Evolutionary conservation across 2,113 vertebrate species (phyloP).

Genomic region (Orthonyx spaldingii): DNA sequence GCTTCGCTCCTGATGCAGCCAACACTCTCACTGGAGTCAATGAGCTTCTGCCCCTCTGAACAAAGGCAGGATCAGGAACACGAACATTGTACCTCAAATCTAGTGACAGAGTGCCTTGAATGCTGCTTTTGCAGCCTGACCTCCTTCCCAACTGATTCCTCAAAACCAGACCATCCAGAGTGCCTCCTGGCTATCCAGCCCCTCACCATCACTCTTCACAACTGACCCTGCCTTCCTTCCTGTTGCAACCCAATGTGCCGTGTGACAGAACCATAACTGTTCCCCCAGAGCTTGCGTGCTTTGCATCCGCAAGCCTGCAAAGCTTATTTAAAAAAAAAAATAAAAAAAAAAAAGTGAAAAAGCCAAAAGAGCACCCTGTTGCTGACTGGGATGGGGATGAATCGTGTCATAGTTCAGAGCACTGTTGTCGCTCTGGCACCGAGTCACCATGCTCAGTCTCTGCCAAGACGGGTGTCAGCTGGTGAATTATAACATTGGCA

Average conservation of each 20-base stretch:
- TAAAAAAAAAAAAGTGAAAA: not conserved
- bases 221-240: conserved; percentile 4
- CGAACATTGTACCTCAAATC: conserved; percentile 25
- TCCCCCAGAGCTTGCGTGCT: not conserved
- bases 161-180: conserved; percentile 21
- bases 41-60: not conserved
- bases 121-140: conserved; percentile 13
- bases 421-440: conserved; percentile 67
- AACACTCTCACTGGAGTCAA: not conserved
- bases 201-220: not conserved
- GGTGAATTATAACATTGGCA: conserved; percentile 81
- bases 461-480: conserved; percentile 81
- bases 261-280: conserved; percentile 33
- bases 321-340: not conserved
- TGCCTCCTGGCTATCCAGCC: not conserved
- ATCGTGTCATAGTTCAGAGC: conserved; percentile 76
- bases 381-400: conserved; percentile 65
- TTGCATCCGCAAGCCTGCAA: not conserved
- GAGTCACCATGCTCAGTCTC: conserved; percentile 50
- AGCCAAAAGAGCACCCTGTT: conserved; percentile 49
- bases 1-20: fast-evolving
- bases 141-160: not conserved
- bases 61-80: not conserved
- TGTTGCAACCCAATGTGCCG: not conserved
- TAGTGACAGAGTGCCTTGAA: conserved; percentile 3